Percentiles rank a stretch among this genome's conserved stretches.
These are phyloP conservation scores for Calidris pugnax DNA, from an alignment of 2,113 vertebrate genomes.

Conservation along the genomic window DNA sequence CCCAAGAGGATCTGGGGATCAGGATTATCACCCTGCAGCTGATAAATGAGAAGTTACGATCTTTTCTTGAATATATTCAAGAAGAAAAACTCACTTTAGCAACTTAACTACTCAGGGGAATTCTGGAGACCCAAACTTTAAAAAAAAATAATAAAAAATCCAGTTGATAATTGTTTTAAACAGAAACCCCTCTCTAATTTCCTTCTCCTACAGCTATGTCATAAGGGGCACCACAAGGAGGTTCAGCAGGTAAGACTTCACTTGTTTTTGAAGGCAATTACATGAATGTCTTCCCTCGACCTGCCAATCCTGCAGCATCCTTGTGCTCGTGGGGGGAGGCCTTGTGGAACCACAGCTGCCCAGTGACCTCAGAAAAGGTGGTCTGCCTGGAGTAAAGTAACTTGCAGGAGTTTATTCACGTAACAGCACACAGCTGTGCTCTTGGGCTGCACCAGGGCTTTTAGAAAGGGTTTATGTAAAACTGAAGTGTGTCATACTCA, in stretches of 20 bases:
- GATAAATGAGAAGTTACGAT: neutral
- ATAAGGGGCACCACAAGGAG: neutral
- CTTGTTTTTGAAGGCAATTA: neutral
- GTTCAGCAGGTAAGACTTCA: neutral
- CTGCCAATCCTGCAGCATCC: neutral
- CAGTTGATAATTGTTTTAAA: neutral
- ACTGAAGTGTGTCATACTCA: neutral
- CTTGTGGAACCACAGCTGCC: neutral
- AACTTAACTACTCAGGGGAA: neutral
- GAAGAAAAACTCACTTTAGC: neutral
- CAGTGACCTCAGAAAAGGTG: neutral
- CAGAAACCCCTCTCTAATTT: neutral
- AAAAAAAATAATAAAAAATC: neutral
- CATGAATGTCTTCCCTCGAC: neutral
- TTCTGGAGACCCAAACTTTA: neutral
- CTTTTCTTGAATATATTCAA: neutral
- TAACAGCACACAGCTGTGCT: accelerated
- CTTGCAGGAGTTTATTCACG: neutral
- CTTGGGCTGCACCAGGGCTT: accelerated
- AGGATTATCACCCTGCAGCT: neutral
- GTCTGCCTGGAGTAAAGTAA: neutral
- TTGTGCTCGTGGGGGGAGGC: accelerated
- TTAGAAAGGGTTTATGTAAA: neutral
- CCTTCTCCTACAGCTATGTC: neutral
- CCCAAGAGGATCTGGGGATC: neutral